Evolutionary conservation across 2,797 vertebrate species (phyloP), one percentile per base, ranked within the genome.

Genomic region (Oophaga sylvatica): DNA sequence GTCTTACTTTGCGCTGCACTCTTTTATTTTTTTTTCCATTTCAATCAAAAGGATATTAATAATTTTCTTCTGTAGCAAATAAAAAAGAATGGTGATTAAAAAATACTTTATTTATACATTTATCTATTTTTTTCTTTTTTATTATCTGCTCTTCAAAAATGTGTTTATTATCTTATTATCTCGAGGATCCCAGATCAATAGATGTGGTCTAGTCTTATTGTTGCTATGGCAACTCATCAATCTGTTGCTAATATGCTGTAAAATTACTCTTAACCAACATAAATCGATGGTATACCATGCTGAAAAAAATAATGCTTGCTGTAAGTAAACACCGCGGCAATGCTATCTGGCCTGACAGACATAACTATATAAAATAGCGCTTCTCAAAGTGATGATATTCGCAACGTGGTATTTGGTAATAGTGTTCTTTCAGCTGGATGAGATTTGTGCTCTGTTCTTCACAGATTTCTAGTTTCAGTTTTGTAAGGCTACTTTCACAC

Each of bases 141-240:
- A 16, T 83, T 65, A 29, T 31, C 67, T 35, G 81, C 19, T 83
- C 11, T 71, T 29, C 59, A 16, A 19, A 71, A 59, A 83, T 13
- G 13, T 41, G 3, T 35, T 59, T 71, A 59, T 19, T 41, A 41
- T 41, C 35, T 59, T 71, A 59, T 19, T 41, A 41, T 41, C 35
- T 41, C 35, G 41, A 20, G 48, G 65, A 68, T 48, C 63, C 41
- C 70, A 83, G 71, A 71, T 71, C 83, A 67, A 84, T 84, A 63
- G 71, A 84, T 84, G 63, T 29, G 82, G 16, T n/a, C 70, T 41
- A 62, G 57, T 62, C 41, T 63, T 76, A 45, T 71, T 71, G 81
- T 83, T 83, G 48, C 53, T 53, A 71, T 83, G 29, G 67, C 26
- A 83, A 83, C 81, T 20, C 12, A 59, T 48, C 67, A 59, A 31